phyloP scores from a whole-genome alignment of 1,140 invertebrate genomes.

The Penaeus vannamei region DNA sequence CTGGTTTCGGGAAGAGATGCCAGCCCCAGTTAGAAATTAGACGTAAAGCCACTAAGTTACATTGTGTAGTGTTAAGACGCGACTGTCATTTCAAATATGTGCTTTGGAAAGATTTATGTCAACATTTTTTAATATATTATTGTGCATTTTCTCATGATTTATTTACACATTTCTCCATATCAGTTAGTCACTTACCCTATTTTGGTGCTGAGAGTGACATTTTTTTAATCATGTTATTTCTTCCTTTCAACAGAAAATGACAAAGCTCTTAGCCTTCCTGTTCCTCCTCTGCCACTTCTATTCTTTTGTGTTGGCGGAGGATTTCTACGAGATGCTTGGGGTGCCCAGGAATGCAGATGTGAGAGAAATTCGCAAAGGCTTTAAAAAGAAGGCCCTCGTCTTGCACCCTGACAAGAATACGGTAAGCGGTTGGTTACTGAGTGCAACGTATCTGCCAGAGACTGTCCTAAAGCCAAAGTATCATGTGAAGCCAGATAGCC shows the following conservation, averaged over 20 bases:
- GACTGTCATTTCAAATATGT: no score
- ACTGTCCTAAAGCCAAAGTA: not conserved
- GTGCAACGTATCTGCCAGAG: not conserved
- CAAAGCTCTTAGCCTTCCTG: not conserved
- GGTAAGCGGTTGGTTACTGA: slow-evolving; percentile 73
- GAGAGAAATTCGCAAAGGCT: slow-evolving; percentile 85
- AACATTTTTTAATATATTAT: not conserved
- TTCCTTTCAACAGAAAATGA: not conserved
- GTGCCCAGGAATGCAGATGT: slow-evolving; percentile 80
- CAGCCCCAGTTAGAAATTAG: no score
- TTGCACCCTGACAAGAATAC: slow-evolving; percentile 90
- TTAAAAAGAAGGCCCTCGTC: slow-evolving; percentile 85
- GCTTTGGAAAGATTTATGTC: no score
- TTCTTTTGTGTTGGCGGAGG: slow-evolving; percentile 67
- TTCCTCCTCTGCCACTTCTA: slow-evolving; percentile 25
- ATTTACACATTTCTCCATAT: not conserved
- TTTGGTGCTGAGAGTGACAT: not conserved
- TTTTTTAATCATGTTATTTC: no score
- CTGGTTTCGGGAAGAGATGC: no score
- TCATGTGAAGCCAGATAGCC: no score
- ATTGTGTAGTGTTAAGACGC: no score
- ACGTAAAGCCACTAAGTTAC: no score
- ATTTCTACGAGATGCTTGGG: slow-evolving; percentile 82
- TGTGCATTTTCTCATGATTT: slow-evolving; percentile 7
- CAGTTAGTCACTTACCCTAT: not conserved